A percentile compares a stretch with the other conserved stretches of the same genome.
phyloP scores from a whole-genome alignment of 2,113 vertebrate species.

The Oncorhynchus clarkii region DNA sequence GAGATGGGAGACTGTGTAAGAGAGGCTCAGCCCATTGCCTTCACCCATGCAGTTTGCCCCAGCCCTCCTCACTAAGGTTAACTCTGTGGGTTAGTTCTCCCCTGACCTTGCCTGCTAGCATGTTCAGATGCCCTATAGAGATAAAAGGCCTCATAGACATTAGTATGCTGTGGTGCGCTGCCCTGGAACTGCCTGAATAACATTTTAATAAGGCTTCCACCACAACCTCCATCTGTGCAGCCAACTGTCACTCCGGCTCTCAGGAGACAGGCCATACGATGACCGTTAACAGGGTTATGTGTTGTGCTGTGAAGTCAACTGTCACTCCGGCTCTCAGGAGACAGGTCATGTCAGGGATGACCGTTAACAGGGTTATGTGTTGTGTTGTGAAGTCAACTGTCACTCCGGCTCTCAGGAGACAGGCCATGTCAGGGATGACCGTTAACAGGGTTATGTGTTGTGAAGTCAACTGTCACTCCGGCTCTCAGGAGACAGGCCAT shows the following conservation, averaged over 20 bases:
- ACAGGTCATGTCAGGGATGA: no score
- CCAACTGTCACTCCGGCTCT: not conserved
- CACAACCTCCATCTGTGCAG: conserved; percentile 35
- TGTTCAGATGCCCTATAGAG: conserved; percentile 10
- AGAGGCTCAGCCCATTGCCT: not conserved
- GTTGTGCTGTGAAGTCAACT: no score
- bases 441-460: no score
- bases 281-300: no score
- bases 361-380: no score
- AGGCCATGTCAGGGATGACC: no score
- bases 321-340: no score
- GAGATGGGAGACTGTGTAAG: not conserved
- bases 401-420: no score
- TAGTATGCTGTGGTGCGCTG: conserved; percentile 17
- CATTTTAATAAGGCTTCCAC: not conserved
- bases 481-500: no score
- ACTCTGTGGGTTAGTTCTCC: not conserved
- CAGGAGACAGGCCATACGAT: no score
- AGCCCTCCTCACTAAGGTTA: conserved; percentile 9
- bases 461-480: no score
- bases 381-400: no score
- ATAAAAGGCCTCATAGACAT: conserved; percentile 13
- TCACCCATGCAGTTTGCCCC: not conserved
- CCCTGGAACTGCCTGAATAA: conserved; percentile 42
- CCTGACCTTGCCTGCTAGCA: conserved; percentile 17